These are phyloP conservation scores for Lycophotia porphyrea DNA, from an alignment of 2,888 invertebrate genomes.

Conservation along the genomic window DNA sequence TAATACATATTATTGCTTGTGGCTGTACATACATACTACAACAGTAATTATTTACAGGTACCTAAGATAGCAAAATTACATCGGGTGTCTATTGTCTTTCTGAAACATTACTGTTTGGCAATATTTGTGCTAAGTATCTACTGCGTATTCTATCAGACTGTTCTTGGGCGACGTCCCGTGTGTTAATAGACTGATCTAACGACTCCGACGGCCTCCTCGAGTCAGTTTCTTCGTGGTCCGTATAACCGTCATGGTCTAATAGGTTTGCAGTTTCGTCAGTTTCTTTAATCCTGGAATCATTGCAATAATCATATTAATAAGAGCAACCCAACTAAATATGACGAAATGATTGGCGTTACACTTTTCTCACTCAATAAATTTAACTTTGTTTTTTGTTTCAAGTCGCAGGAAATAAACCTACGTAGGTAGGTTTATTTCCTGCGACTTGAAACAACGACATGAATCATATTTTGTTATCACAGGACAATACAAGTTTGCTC, in stretches of 20 bases:
- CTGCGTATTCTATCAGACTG: conserved; percentile 87
- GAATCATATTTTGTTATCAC: not conserved
- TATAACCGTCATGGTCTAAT: conserved; percentile 80
- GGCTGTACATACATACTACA: conserved; percentile 12
- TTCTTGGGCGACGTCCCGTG: conserved; percentile 75
- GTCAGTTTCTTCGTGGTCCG: conserved; percentile 82
- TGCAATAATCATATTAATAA: conserved; percentile 60
- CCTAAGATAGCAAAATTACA: conserved; percentile 45
- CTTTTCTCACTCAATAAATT: not conserved
- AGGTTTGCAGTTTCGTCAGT: conserved; percentile 84
- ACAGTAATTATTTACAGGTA: conserved; percentile 51
- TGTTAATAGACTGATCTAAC: conserved; percentile 64
- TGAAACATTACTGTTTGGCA: conserved; percentile 81
- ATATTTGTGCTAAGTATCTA: conserved; percentile 87
- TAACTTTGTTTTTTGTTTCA: too few species aligned
- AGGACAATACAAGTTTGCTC: not conserved
- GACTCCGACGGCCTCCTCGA: conserved; percentile 69
- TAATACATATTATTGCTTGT: not conserved
- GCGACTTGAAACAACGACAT: not conserved
- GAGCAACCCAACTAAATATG: not conserved
- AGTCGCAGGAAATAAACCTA: too few species aligned
- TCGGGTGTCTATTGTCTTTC: conserved; percentile 76
- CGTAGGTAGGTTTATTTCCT: not conserved
- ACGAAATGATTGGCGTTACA: not conserved
- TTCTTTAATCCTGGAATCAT: conserved; percentile 58